These are phyloP conservation scores for Norana najaformis DNA, from an alignment of 2,888 invertebrate genomes.

Conservation along the genomic window DNA sequence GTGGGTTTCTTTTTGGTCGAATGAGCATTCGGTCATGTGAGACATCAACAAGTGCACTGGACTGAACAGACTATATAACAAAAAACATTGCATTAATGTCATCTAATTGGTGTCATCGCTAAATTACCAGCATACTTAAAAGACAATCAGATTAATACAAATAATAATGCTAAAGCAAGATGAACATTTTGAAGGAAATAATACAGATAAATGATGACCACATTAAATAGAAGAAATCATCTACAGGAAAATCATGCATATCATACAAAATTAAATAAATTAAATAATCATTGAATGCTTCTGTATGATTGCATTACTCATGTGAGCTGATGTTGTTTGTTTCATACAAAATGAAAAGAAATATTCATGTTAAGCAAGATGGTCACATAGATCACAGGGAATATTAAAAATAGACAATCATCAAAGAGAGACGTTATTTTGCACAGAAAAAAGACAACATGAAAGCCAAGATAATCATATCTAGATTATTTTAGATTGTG, in stretches of 20 bases:
- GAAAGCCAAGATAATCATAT: background rate
- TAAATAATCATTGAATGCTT: too few relatives aligned
- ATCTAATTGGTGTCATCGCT: too few relatives aligned
- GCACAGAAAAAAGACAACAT: background rate
- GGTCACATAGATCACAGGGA: background rate
- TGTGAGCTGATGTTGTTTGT: too few relatives aligned
- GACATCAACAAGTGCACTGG: constrained; percentile 71
- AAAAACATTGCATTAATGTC: background rate
- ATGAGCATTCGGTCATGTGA: constrained; percentile 73
- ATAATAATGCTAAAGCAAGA: background rate
- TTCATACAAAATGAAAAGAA: too few relatives aligned
- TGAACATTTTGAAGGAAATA: background rate
- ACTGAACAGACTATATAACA: constrained; percentile 20
- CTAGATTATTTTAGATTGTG: background rate
- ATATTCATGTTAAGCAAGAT: too few relatives aligned
- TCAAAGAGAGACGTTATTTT: too few relatives aligned
- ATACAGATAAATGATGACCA: background rate
- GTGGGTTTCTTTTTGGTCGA: constrained; percentile 78
- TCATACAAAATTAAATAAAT: too few relatives aligned
- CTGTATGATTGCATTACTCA: too few relatives aligned
- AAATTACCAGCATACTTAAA: background rate
- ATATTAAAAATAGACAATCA: background rate
- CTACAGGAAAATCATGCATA: too few relatives aligned
- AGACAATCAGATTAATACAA: background rate
- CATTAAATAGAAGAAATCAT: too few relatives aligned